Evolutionary conservation across 2,113 vertebrate species (phyloP), one percentile per base, ranked within the genome.

Genomic region (Periophthalmodon schlosseri): DNA sequence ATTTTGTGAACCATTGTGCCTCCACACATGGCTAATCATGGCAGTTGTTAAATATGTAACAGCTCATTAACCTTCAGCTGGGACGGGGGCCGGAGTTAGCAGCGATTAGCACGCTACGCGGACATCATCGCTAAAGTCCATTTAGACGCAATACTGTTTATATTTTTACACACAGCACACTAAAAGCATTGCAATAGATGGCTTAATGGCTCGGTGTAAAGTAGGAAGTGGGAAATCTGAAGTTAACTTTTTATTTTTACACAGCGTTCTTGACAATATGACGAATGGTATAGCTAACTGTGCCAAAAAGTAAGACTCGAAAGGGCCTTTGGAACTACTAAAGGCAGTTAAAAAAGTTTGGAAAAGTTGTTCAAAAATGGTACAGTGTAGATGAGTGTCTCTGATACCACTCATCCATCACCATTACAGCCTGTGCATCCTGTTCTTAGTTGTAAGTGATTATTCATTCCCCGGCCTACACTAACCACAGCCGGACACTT

Each of bases 41-140:
- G 64, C 20, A 52, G 64, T 69, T 75, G 54, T 75, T 80, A 80
- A 73, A 77, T 77, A 77, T 72, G 63, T 63, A 75, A 77, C 71
- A 66, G 11, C 70, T 76, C 74, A 82, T 79, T 82, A 82, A 85
- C 79, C 79, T 77, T 74, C 71, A 61, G 68, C 49, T 69, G 66
- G 60, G 24, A 75, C 60, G 72, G 33, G 39, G 47, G 49, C 34
- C 50, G 61, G 47, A 54, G 36, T 33, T 68, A 65, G 61, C 47
- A 21, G 57, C 46, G 68, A 79, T 77, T 74, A 77, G 61, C 23
- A 39, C 24, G 13, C 49, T 52, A 72, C 71, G 65, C 69, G 65
- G 63, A 47, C 50, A 80, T 82, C 67, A 72, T 47, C 23, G 14
- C 34, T 9, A 61, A 9, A 52, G 24, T 54, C 47, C 44, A 39